Evolutionary conservation across 2,797 vertebrate species (phyloP), one percentile per base, ranked within the genome.

Genomic region (Peromyscus eremicus): DNA sequence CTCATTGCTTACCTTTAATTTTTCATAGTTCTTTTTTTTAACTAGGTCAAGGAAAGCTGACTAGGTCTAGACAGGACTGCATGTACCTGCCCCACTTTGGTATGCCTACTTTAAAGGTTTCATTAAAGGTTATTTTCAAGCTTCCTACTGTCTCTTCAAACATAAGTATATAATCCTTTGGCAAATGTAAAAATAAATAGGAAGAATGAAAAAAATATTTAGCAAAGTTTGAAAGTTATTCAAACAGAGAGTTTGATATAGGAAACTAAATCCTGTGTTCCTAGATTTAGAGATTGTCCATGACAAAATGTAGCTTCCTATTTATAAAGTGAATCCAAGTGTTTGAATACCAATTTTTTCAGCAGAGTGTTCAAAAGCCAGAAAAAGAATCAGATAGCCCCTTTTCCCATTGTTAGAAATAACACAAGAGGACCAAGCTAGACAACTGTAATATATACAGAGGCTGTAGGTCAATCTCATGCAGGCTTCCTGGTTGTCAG

Each of bases 11-110:
- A 94, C 93, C 92, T 97, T 97, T 77, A 92, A 92, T 93, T 97
- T 96, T 89, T 86, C 95, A 97, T 77, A 92, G 92, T 96, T 97
- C 66, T 93, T 96, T 97, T 84, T 94, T 77, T 95, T 96, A 92
- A 95, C 46, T 94, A 87, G 92, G 93, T 96, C 89, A 95, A 92
- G 89, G 60, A 85, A 73, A 96, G 52, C 86, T 93, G 73, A 88
- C 77, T 93, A 25, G 81, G 76, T 95, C 49, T 95, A 97, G 93
- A 93, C 77, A 96, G 68, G 76, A 93, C 49, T 91, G 95, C 55
- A 85, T 88, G 87, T 93, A 37, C n/a, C 85, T 60, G 11, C 46
- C 79, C 11, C 77, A 9, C 32, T 17, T 94, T 88, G 73, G 71
- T 27, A 70, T 79, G 13, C n/a, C 40, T 95, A 89, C 52, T 97